Evolutionary conservation across 2,113 vertebrate genomes (phyloP).

Genomic region (Corythornis cristatus): DNA sequence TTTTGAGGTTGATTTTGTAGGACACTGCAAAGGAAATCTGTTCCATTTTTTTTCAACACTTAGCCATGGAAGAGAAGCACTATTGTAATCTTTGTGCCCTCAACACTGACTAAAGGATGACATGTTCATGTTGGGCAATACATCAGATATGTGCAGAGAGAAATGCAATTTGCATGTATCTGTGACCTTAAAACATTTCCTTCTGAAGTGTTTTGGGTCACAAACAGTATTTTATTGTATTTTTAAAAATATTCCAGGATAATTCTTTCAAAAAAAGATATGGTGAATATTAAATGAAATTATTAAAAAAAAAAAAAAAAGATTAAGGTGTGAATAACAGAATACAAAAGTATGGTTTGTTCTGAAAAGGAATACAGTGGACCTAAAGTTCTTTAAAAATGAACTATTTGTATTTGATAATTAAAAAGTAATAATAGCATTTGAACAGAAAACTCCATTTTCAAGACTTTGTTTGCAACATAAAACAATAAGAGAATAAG

Average conservation of each 20-base stretch:
- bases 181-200: background rate
- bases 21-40: background rate
- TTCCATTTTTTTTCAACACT: background rate
- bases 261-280: background rate
- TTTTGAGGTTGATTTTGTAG: background rate
- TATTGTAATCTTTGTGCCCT: accelerated
- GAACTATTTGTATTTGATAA: background rate
- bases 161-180: background rate
- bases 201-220: background rate
- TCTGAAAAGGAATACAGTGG: background rate
- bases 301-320: background rate
- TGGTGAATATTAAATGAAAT: background rate
- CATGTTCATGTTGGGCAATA: background rate
- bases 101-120: background rate
- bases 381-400: background rate
- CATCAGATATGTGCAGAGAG: background rate
- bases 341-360: background rate
- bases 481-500: background rate
- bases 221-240: background rate
- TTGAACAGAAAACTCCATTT: background rate
- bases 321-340: background rate
- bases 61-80: background rate
- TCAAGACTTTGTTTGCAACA: background rate
- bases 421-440: background rate
- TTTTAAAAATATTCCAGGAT: background rate